Evolutionary conservation across 2,797 vertebrate species (phyloP), one percentile per base, ranked within the genome.

Genomic region (Melanotaenia pygmaea): DNA sequence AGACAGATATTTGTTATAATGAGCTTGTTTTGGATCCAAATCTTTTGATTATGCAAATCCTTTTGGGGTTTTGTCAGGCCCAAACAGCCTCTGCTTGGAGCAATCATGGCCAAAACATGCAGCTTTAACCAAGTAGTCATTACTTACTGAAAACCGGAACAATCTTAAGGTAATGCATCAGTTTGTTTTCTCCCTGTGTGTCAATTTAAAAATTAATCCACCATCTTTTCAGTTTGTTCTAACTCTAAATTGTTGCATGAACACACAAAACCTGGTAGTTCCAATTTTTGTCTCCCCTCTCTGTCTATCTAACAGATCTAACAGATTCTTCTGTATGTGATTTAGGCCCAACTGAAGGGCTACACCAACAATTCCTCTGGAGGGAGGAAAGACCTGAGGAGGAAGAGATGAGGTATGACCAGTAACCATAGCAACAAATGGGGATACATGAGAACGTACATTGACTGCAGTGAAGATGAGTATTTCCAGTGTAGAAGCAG

Each of bases 381-480:
- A 63, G 69, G 58, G 45, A 80, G 64, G 69, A 70, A 28, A 64
- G 57, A 74, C 66, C 40, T 37, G 53, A 80, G 38, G 60, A 83
- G 78, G 65, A 82, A 56, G 30, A 67, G 47, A 74, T 53, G 81
- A 72, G 70, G 59, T 74, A 68, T 59, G 54, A 73, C 67, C 59
- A 64, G 81, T 88, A 86, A 80, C 86, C 80, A 91, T 87, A 75
- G 83, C 38, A 88, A 89, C 86, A 63, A 57, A 32, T 32, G 30
- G 43, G 64, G 59, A 72, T 77, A 61, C 40, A 38, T 62, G 71
- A 84, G 67, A 77, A 59, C 0, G 32, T 77, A 80, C 70, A 70
- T 47, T 51, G 65, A 74, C 72, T 82, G 74, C 58, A 70, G 63
- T 72, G 50, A 80, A 76, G 40, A 85, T 71, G 68, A 80, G 65